Percentiles rank a stretch among this genome's conserved stretches.
These are phyloP conservation scores for Parochlus steinenii DNA, from an alignment of 2,888 invertebrate genomes.

Conservation along the genomic window DNA sequence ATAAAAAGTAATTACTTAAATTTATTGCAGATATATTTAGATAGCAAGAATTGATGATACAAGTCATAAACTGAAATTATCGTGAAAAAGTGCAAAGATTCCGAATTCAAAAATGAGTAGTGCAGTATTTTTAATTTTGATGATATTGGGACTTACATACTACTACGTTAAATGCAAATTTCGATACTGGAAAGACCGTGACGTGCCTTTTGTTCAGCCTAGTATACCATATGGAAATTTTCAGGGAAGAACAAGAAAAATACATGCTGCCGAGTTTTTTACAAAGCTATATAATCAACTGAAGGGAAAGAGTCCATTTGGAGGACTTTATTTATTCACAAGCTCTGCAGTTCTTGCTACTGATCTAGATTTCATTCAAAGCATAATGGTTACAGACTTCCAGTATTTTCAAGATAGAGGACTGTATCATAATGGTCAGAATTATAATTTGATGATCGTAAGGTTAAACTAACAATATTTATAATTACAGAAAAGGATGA, in stretches of 20 bases:
- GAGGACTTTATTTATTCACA: conserved; percentile 10
- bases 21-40: no score
- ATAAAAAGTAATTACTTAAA: no score
- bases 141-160: no score
- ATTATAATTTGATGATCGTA: no score
- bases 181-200: conserved; percentile 15
- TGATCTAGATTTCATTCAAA: conserved; percentile 18
- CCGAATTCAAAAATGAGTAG: no score
- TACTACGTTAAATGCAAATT: conserved; percentile 15
- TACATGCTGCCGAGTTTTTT: conserved; percentile 8
- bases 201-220: conserved; percentile 15
- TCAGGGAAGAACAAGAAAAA: conserved; percentile 8
- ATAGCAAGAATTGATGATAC: no score
- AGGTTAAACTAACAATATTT: no score
- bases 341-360: conserved; percentile 8
- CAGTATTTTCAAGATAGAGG: conserved; percentile 24
- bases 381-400: conserved; percentile 21
- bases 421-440: no score
- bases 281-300: conserved; percentile 3
- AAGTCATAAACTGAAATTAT: no score
- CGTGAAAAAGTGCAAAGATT: no score
- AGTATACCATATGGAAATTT: conserved; percentile 19
- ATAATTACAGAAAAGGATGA: not conserved
- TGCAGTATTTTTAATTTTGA: no score
- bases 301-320: conserved; percentile 3